Evolutionary conservation across 2,113 vertebrate genomes (phyloP), one percentile per base, ranked within the genome.

Genomic region (Anoura caudifer): DNA sequence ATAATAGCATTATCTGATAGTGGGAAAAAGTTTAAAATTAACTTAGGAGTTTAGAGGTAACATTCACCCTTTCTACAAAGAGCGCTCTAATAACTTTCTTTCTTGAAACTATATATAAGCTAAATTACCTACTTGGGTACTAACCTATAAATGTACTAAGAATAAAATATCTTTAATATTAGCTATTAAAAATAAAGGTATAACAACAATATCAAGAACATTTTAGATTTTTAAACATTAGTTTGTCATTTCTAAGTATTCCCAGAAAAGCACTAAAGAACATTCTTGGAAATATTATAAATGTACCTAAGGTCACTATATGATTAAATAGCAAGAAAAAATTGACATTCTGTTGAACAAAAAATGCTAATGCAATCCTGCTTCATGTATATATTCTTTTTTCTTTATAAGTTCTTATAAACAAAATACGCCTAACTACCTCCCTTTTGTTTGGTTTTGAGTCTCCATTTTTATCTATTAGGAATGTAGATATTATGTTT

Each of bases 1-100:
- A 91, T 20, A 67, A 91, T 0, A 31, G 16, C 81, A 97, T 94
- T 67, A 87, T 7, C 61, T 92, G 52, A 83, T 38, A 96, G 96
- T 26, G 26, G 31, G 0, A 16, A 86, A 70, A 76, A 52, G 47
- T 36, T 63, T 33, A 84, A 41, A 82, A 94, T 91, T 92, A 94
- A 43, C n/a, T 77, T 4, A 73, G 14, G 16, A 24, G 69, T 87
- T 97, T 89, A 92, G 61, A 94, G 20, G 11, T 85, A 90, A 93
- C 52, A 95, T 54, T 7, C 59, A 1, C 15, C 63, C 59, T 92
- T 95, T 88, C 88, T 95, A 91, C 33, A 88, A 36, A 97, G n/a
- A 97, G 70, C 52, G 17, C 38, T 87, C 91, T 45, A 95, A 91
- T 67, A 91, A 76, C 61, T 81, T 79, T 63, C 82, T 91, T 96